Evolutionary conservation across 23 tunicate species (phyloP).

Genomic region (Diplosoma virens): DNA sequence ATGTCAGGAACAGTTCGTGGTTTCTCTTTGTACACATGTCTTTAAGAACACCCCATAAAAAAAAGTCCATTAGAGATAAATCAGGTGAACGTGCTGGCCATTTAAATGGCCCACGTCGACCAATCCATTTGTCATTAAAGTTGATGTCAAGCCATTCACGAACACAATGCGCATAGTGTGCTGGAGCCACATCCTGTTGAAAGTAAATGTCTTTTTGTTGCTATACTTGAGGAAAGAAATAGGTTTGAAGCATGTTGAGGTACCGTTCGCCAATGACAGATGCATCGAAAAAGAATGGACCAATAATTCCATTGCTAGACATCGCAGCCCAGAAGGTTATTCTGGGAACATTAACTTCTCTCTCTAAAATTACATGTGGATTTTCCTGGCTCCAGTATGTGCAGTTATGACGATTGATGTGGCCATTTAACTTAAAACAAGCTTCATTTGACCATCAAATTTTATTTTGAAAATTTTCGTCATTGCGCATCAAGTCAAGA

Average conservation of each 20-base stretch:
- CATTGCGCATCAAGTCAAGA: constrained; percentile 38
- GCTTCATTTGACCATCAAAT: constrained; percentile 30
- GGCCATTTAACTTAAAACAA: constrained; percentile 8
- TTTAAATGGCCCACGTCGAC: constrained; percentile 32
- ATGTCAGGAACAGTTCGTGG: constrained; percentile 37
- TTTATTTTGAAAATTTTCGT: constrained; percentile 28
- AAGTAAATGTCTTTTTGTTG: constrained; percentile 27
- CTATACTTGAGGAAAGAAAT: constrained; percentile 21
- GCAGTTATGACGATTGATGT: constrained; percentile 26
- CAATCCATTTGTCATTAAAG: constrained; percentile 22
- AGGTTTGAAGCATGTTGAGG: constrained; percentile 28
- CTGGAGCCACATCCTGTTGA: constrained; percentile 23
- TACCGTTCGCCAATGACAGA: constrained; percentile 25
- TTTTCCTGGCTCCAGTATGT: constrained; percentile 24
- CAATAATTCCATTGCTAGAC: constrained; percentile 31
- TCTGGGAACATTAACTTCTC: constrained; percentile 27
- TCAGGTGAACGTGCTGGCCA: constrained; percentile 39
- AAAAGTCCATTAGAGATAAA: constrained; percentile 39
- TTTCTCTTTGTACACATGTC: constrained; percentile 37
- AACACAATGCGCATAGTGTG: constrained; percentile 21
- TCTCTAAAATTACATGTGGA: constrained; percentile 25
- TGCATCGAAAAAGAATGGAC: constrained; percentile 30
- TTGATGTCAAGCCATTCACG: constrained; percentile 31
- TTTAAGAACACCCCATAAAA: constrained; percentile 34
- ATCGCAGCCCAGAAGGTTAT: constrained; percentile 27